phyloP scores from a whole-genome alignment of 2,797 vertebrate species.

The Hippopotamyrus pictus region DNA sequence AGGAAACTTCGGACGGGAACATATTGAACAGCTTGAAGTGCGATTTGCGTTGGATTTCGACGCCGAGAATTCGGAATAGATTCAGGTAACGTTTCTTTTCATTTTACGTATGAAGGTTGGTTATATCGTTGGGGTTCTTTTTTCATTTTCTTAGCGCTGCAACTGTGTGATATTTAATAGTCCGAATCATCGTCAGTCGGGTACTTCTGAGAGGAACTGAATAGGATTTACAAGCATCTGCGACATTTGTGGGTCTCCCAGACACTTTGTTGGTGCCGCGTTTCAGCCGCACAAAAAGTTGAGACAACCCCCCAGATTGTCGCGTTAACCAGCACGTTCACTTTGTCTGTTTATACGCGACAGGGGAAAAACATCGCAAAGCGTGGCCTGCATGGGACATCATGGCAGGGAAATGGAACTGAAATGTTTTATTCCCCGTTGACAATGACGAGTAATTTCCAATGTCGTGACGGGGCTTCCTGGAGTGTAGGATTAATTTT shows the following conservation, averaged over 20 bases:
- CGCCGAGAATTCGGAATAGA: neutral
- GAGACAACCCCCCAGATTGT: neutral
- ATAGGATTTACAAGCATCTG: slow-evolving; percentile 2
- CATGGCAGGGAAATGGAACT: neutral
- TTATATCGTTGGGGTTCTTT: neutral
- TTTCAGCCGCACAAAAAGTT: slow-evolving; percentile 2
- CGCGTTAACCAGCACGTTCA: neutral
- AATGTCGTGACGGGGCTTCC: neutral
- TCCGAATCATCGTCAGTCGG: neutral
- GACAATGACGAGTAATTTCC: slow-evolving; percentile 13
- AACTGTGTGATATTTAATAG: neutral
- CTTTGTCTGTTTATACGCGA: neutral
- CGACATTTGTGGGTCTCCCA: slow-evolving; percentile 8
- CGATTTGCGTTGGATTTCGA: slow-evolving; percentile 7
- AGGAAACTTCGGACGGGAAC: slow-evolving; percentile 16
- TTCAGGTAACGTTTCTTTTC: slow-evolving; percentile 16
- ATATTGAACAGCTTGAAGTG: neutral
- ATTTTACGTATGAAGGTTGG: neutral
- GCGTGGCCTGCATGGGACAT: neutral
- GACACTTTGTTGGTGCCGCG: neutral
- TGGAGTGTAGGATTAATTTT: neutral
- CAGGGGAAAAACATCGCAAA: neutral
- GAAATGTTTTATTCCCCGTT: neutral
- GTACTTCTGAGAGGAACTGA: neutral
- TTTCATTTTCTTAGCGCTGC: neutral